Conservation (phyloP, 2,113 vertebrate species). For the Pycnonotus jocosus region DNA sequence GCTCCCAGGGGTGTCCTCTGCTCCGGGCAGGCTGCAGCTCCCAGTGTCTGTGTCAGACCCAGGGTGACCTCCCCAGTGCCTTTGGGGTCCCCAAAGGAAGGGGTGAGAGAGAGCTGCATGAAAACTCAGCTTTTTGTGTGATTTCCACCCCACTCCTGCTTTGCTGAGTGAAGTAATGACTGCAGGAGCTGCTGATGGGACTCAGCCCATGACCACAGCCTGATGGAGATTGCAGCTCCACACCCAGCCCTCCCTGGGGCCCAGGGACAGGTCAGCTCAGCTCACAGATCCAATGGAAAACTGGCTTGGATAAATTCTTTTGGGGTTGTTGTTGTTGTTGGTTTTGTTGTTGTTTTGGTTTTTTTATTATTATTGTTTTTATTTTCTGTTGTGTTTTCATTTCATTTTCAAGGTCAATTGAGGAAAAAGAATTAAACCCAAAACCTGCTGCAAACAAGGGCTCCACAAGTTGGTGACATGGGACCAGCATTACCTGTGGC, state of each 20-base stretch:
- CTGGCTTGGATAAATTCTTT: not conserved
- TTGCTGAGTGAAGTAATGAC: not conserved
- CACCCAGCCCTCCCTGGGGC: not conserved
- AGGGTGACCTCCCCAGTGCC: fast-evolving
- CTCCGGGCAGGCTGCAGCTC: not conserved
- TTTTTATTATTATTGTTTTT: no score
- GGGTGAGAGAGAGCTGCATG: fast-evolving
- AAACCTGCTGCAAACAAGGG: not conserved
- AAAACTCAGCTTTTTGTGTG: not conserved
- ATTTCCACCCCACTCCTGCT: fast-evolving
- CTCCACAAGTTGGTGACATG: not conserved
- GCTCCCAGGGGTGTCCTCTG: not conserved
- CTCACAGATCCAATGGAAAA: not conserved
- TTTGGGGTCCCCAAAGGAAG: not conserved
- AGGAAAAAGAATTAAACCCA: not conserved
- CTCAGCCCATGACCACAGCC: not conserved
- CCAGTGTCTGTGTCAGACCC: not conserved
- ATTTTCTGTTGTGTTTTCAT: not conserved
- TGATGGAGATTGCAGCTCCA: not conserved
- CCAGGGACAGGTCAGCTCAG: fast-evolving
- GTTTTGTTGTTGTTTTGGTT: no score
- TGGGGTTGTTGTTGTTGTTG: no score
- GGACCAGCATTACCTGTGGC: not conserved
- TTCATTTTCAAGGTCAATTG: not conserved
- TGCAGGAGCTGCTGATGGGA: not conserved